These are phyloP conservation scores for Stylophora pistillata DNA, from an alignment of 64 coral and sea anemone genomes.

Conservation along the genomic window DNA sequence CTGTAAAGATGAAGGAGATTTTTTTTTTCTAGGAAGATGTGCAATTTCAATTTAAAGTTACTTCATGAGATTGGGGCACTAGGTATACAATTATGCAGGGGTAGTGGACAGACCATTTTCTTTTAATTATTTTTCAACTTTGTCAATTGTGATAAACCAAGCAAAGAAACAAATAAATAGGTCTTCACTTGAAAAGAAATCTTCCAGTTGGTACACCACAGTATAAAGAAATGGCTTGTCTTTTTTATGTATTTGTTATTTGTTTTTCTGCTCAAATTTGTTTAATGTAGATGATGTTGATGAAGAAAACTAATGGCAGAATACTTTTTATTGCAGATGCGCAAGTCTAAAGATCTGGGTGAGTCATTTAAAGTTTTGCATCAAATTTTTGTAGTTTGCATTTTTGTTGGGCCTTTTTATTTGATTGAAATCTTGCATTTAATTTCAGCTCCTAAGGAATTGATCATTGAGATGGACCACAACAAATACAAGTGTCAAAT, in stretches of 20 bases:
- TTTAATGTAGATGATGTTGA: neutral
- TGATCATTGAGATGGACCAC: slow-evolving; percentile 94
- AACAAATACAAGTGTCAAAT: slow-evolving; percentile 96
- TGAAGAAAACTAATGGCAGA: neutral
- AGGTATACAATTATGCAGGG: too few relatives aligned
- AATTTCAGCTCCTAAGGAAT: slow-evolving; percentile 82
- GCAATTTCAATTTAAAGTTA: too few relatives aligned
- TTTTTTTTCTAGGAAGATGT: too few relatives aligned
- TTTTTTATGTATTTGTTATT: neutral
- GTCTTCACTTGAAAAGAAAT: too few relatives aligned
- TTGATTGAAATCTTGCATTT: neutral
- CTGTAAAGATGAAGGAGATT: too few relatives aligned
- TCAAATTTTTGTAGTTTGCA: neutral
- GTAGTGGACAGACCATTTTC: too few relatives aligned
- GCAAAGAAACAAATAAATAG: too few relatives aligned
- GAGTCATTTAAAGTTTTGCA: neutral
- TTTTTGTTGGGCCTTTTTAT: neutral
- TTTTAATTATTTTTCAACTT: too few relatives aligned
- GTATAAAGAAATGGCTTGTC: too few relatives aligned
- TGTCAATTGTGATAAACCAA: too few relatives aligned
- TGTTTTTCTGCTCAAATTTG: neutral
- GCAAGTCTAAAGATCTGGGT: slow-evolving; percentile 65
- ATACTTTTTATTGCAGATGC: slow-evolving; percentile 14
- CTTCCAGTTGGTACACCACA: too few relatives aligned
- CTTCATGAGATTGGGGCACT: too few relatives aligned